These are phyloP conservation scores for Cotesia typhae DNA, from an alignment of 1,140 invertebrate species.

Conservation along the genomic window DNA sequence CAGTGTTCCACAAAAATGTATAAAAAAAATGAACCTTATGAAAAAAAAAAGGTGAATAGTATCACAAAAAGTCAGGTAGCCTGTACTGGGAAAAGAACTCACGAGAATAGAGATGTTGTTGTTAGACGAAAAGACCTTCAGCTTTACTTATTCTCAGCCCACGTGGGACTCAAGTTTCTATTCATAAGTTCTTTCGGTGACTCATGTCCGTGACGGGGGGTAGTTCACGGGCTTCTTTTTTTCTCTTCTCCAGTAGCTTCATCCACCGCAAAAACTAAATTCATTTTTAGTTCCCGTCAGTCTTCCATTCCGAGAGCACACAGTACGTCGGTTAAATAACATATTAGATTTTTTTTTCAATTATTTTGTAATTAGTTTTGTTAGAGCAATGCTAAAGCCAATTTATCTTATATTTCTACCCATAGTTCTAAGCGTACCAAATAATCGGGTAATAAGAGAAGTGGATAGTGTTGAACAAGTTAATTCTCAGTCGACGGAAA, in stretches of 20 bases:
- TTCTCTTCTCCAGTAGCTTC: background rate
- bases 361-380: background rate
- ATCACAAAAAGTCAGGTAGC: constrained; percentile 14
- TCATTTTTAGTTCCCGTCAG: constrained; percentile 2
- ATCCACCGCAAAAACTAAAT: background rate
- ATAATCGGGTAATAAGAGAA: background rate
- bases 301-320: background rate
- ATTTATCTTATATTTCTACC: background rate
- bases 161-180: constrained; percentile 1
- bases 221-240: background rate
- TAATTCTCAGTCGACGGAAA: constrained; percentile 6
- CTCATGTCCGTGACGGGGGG: constrained; percentile 4
- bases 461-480: background rate
- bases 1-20: background rate
- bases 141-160: too few species aligned
- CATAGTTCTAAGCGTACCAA: background rate
- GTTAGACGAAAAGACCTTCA: background rate
- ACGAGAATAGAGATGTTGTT: background rate
- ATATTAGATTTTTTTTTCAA: background rate
- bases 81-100: background rate
- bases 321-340: too few species aligned
- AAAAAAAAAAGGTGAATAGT: background rate
- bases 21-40: background rate
- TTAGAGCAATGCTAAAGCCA: background rate
- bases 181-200: constrained; percentile 2